Evolutionary conservation across 2,888 invertebrate species (phyloP), one percentile per base, ranked within the genome.

Genomic region (Malachius bipustulatus): DNA sequence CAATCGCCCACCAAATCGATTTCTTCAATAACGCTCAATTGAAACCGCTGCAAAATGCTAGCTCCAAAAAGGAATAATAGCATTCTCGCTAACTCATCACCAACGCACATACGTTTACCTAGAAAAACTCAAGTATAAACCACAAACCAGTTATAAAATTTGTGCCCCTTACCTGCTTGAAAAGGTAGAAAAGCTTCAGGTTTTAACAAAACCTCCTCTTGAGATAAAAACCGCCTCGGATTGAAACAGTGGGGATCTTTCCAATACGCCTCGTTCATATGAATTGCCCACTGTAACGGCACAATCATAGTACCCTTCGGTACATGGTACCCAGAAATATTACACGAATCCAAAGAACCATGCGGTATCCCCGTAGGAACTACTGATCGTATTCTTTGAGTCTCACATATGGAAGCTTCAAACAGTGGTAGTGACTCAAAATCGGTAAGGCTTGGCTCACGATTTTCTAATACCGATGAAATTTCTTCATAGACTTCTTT

Each of bases 281-380:
- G 85, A 4, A 85, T 62, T 1, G 82, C 81, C 83, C 84, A 87
- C 50, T 80, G 80, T 11, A 87, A 58, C 0, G 85, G 79, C n/a
- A 88, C 64, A 9, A 88, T 65, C 87, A 87, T 69, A 44, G 75
- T 52, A 48, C 78, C 71, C 54, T 73, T 73, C 0, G 81, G 77
- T 33, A 88, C 68, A 35, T 53, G 62, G 52, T 72, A 83, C n/a
- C 73, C 53, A 13, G 52, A 52, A 3, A 64, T 48, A 26, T 49
- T 46, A 1, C 56, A 37, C 32, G 70, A 75, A 48, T 70, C 59
- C 1, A 65, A 51, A 3, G 80, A 73, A 26, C 87, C 85, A 55
- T 89, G 89, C 4, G 90, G 88, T 46, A 89, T 79, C 3, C 90
- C 89, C 16, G 84, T 63, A 0, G 89, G 88, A 1, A 84, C 79